Percentiles rank a stretch among this genome's conserved stretches.
phyloP scores from a whole-genome alignment of 2,113 vertebrate species.

The Aplodontia rufa region DNA sequence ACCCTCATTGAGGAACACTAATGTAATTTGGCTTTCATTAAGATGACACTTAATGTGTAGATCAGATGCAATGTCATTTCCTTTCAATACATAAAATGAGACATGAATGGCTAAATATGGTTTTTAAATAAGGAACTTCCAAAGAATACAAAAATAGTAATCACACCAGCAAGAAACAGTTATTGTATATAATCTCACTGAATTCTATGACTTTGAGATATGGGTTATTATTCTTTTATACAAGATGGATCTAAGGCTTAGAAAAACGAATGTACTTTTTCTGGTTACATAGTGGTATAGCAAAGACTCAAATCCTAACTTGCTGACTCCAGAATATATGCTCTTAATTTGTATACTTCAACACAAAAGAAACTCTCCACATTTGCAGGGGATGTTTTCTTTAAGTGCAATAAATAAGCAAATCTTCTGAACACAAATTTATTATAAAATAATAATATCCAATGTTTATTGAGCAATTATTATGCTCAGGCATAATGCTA shows the following conservation, averaged over 20 bases:
- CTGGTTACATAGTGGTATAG: not conserved
- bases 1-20: not conserved
- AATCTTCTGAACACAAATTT: not conserved
- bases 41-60: slow-evolving; percentile 47
- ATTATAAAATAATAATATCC: not conserved
- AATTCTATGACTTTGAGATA: slow-evolving; percentile 1
- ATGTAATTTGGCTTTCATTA: not conserved
- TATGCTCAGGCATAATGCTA: not conserved
- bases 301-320: not conserved
- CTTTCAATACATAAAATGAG: slow-evolving; percentile 9
- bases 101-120: not conserved
- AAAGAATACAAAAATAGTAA: slow-evolving; percentile 15
- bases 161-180: not conserved
- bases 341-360: not conserved
- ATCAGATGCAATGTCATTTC: not conserved
- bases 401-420: not conserved
- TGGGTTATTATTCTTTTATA: not conserved
- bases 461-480: not conserved
- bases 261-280: slow-evolving; percentile 28
- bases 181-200: not conserved
- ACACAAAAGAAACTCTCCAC: not conserved
- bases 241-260: not conserved
- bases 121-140: not conserved
- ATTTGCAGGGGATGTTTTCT: not conserved
- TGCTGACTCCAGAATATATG: not conserved